Evolutionary conservation across 2,888 invertebrate genomes (phyloP).

Genomic region (Mechanitis messenoides): DNA sequence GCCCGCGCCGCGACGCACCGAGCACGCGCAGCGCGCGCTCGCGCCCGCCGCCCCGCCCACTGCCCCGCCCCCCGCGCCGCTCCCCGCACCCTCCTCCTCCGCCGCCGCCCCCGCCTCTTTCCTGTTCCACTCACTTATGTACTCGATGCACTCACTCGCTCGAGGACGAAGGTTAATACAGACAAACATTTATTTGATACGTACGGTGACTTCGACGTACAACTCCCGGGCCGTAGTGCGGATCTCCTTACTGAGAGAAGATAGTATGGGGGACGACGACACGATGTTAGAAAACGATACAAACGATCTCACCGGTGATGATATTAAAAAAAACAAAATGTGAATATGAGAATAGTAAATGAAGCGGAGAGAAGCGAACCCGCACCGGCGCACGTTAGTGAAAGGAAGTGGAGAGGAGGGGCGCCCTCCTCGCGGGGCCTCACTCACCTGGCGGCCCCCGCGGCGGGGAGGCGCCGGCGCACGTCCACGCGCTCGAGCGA

Average conservation of each 20-base stretch:
- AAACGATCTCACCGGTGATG: background rate
- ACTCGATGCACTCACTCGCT: constrained; percentile 19
- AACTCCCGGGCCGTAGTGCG: no score
- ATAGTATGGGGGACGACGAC: background rate
- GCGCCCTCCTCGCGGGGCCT: constrained; percentile 21
- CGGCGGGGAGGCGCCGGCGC: constrained; percentile 55
- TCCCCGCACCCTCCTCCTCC: constrained; percentile 19
- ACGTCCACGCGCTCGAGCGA: constrained; percentile 49
- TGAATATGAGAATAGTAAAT: constrained; percentile 8
- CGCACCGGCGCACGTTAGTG: constrained; percentile 20
- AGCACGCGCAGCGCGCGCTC: constrained; percentile 38
- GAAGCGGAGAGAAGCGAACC: constrained; percentile 20
- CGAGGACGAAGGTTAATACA: background rate
- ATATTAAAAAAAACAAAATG: background rate
- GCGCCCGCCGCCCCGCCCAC: constrained; percentile 25
- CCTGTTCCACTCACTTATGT: constrained; percentile 24
- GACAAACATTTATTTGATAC: background rate
- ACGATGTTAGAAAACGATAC: background rate
- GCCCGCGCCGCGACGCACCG: constrained; percentile 42
- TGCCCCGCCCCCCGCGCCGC: constrained; percentile 25
- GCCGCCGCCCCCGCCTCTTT: constrained; percentile 25
- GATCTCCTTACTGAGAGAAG: no score
- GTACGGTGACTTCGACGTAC: no score
- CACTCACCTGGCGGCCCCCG: constrained; percentile 53
- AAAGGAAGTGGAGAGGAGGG: constrained; percentile 13